Evolutionary conservation across 2,797 vertebrate genomes (phyloP).

Genomic region (Cyclura pinguis): DNA sequence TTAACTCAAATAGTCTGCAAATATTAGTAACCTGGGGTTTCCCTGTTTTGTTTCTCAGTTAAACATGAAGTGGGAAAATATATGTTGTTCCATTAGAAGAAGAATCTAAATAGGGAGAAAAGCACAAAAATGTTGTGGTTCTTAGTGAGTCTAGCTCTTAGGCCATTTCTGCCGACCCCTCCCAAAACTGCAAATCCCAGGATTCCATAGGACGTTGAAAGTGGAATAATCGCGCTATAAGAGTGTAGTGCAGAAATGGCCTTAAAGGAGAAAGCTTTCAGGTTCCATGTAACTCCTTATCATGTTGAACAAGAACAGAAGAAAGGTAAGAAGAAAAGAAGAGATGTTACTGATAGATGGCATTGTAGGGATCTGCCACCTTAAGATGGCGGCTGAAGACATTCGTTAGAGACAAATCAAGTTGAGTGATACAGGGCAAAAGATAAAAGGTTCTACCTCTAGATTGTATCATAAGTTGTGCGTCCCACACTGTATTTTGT

Average conservation of each 20-base stretch:
- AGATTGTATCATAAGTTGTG: not conserved
- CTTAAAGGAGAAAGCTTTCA: not conserved
- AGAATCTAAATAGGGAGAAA: not conserved
- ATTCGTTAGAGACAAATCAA: not conserved
- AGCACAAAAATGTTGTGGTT: not conserved
- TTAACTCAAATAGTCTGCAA: not conserved
- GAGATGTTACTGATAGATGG: not conserved
- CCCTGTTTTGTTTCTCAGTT: rapidly evolving
- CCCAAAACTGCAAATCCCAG: too few relatives aligned
- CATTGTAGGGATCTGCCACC: not conserved
- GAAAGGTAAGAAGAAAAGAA: too few relatives aligned
- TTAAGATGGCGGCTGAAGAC: not conserved
- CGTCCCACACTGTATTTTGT: not conserved
- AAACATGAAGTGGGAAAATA: not conserved
- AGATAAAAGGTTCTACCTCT: not conserved
- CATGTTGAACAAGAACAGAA: not conserved
- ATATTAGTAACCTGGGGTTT: not conserved
- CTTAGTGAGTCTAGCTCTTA: too few relatives aligned
- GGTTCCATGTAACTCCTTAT: not conserved
- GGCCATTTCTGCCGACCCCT: too few relatives aligned
- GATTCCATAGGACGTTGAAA: too few relatives aligned
- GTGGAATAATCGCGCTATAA: too few relatives aligned
- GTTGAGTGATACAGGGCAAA: not conserved
- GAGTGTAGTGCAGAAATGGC: too few relatives aligned
- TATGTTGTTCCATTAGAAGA: not conserved